Conservation (phyloP, 2,797 vertebrate genomes). For the Notamacropus eugenii region DNA sequence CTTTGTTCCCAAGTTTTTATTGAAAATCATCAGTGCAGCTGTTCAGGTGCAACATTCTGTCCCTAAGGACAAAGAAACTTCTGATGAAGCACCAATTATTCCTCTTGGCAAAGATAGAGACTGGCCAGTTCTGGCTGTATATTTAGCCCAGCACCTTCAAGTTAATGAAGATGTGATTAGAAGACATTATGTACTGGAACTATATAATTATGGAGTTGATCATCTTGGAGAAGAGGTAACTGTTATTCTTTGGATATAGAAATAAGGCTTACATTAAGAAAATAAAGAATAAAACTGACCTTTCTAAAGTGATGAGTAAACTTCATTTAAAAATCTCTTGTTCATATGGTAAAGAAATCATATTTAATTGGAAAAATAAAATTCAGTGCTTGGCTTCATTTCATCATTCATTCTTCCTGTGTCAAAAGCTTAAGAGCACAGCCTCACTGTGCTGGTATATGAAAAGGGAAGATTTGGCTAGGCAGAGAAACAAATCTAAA, state of each 20-base stretch:
- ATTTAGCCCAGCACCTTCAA: conserved; percentile 92
- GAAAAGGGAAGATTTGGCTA: not conserved
- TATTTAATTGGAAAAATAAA: not conserved
- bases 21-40: conserved; percentile 90
- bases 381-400: not conserved
- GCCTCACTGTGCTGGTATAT: not conserved
- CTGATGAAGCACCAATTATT: conserved; percentile 69
- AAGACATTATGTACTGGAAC: conserved; percentile 94
- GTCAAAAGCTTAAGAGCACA: not conserved
- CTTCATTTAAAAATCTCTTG: not conserved
- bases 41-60: conserved; percentile 87
- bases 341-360: not conserved
- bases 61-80: conserved; percentile 65
- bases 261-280: not conserved
- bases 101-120: conserved; percentile 84
- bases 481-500: conserved; percentile 23
- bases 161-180: conserved; percentile 91
- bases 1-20: conserved; percentile 89
- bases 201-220: conserved; percentile 95
- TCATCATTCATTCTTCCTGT: not conserved
- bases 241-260: fast-evolving
- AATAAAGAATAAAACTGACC: not conserved
- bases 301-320: not conserved
- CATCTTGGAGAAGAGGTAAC: conserved; percentile 93
- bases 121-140: conserved; percentile 92